Percentiles rank a stretch among this genome's conserved stretches.
Evolutionary conservation across 2,113 vertebrate species (phyloP).

Genomic region (Riparia riparia): DNA sequence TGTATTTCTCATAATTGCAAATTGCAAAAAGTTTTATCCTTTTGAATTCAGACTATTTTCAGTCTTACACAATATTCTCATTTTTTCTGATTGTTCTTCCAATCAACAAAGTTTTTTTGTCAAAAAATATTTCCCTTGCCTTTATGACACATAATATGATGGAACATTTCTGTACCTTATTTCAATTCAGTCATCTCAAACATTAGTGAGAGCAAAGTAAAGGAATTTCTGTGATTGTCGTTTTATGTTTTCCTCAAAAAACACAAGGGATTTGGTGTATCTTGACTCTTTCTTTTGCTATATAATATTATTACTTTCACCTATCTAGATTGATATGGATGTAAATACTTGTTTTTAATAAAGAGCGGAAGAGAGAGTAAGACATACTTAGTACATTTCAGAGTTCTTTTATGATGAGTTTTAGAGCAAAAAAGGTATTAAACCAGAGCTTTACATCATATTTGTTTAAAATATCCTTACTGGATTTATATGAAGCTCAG

Average conservation of each 20-base stretch:
- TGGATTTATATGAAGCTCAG: not conserved
- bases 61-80: rapidly evolving
- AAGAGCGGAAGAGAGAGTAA: not conserved
- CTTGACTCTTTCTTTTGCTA: not conserved
- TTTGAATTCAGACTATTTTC: not conserved
- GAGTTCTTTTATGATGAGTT: not conserved
- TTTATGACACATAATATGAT: not conserved
- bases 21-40: not conserved
- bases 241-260: not conserved
- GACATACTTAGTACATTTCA: not conserved
- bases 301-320: not conserved
- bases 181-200: not conserved
- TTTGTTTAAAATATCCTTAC: not conserved
- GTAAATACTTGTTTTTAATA: not conserved
- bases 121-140: not conserved
- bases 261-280: not conserved
- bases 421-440: not conserved
- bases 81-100: not conserved
- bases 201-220: not conserved
- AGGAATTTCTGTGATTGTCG: not conserved
- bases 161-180: not conserved
- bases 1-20: not conserved
- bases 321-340: not conserved
- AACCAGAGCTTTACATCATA: not conserved
- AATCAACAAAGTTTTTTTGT: not conserved